Base-by-base conservation (phyloP, 1,140 invertebrate genomes). In the Drosophila equinoxialis region DNA sequence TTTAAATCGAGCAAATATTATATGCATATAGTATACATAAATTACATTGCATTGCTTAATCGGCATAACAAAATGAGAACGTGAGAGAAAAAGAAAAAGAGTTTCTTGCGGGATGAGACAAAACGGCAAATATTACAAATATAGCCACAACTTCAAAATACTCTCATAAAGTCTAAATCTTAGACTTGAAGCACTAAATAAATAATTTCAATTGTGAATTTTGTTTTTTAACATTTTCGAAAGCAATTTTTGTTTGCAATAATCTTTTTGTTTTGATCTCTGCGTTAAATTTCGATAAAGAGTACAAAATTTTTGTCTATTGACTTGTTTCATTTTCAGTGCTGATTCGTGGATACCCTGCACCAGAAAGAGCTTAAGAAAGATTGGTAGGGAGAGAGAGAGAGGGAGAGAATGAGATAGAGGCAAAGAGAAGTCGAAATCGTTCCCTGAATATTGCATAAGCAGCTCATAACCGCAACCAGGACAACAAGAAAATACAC, bases 391-490 rank as follows among this genome's bases (percentile, higher is more conserved):
- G 23, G 23, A 26, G 23, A 26, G 23, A 39, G 37, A 3, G 37
- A 39, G 10, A 39, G 8, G 10, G 8, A 39, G 37, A 39, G 4
- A 37, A 2, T 3, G 35, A 37, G 35, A 37, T 7, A 37, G 10
- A 30, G 30, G 30, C 30, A 37, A 37, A 8, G 10, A 37, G 35
- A 39, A 39, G 37, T 39, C 37, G 8, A 39, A 10, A 23, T 51
- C 45, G 45, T 51, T 51, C 2, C 0, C 17, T 20, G 45, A 76
- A 77, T 69, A 39, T 77, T 77, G 73, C 74, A 77, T 77, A 77
- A 76, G 64, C 73, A 76, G 66, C 74, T 77, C 66, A 77, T 77
- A 77, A 76, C 74, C 74, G 66, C 74, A 77, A 60, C 45, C 17
- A 65, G 30, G 30, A 74, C 68, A 55, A 42, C 73, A 76, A 55